Evolutionary conservation across 2,888 invertebrate genomes (phyloP), one percentile per base, ranked within the genome.

Genomic region (Nemotelus nigrinus): DNA sequence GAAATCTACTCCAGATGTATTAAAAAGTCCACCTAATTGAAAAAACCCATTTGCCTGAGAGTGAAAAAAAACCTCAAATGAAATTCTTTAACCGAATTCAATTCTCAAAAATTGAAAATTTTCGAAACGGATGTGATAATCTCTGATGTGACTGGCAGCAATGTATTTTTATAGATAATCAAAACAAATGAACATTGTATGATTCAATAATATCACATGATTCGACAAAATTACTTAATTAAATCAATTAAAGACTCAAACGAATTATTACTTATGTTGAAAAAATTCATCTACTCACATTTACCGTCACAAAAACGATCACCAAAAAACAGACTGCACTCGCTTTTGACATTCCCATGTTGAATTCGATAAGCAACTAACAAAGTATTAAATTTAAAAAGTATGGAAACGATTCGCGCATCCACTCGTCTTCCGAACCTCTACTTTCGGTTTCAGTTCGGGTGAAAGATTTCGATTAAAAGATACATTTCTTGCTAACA

Each of bases 21-120:
- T 50, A 43, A 64, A 64, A 2, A 47, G 39, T 5, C 63, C 63
- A 43, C 75, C 75, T 39, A 64, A 63, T 47, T 64, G 48, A 43
- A 64, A 75, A 41, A 43, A 72, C 3, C 75, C 75, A 50, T 63
- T 6, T 47, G 63, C 75, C 64, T 75, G 75, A 8, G 41, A 7
- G 63, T 75, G 43, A 8, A 48, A 57, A 43, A n/a, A 39, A n/a
- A 41, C 39, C 39, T 58, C 45, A 8, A 47, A 44, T 68, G 1
- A 45, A 68, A 68, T 41, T 8, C 25, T 41, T 3, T 2, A 44
- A 8, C 25, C 10, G 25, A 25, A 25, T 25, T 25, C 25, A 25
- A 25, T 25, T 25, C 25, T 25, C 25, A 25, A 25, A 25, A 25
- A 25, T 25, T 25, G 25, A 25, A 25, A 25, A 25, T 25, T 25